Conservation (phyloP, 2,797 vertebrate species). For the Sciurus vulgaris region DNA sequence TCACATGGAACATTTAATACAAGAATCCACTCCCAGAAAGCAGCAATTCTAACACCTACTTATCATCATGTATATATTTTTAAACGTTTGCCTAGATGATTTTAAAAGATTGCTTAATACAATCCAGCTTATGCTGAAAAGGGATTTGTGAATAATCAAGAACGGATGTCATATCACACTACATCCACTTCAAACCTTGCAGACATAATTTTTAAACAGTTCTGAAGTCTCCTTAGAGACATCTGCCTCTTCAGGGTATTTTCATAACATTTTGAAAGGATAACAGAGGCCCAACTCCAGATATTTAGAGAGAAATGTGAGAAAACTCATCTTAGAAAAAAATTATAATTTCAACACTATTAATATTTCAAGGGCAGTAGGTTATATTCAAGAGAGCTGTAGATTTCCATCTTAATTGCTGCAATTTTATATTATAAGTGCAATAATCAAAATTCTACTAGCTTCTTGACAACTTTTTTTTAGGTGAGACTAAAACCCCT, state of each 20-base stretch:
- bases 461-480: not conserved
- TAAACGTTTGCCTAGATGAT: slow-evolving; percentile 58
- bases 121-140: slow-evolving; percentile 72
- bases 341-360: slow-evolving; percentile 45
- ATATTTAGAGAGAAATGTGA: not conserved
- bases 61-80: slow-evolving; percentile 55
- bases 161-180: slow-evolving; percentile 66
- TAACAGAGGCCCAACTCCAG: not conserved
- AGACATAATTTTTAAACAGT: slow-evolving; percentile 70
- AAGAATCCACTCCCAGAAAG: not conserved
- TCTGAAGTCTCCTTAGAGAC: slow-evolving; percentile 75
- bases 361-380: slow-evolving; percentile 59
- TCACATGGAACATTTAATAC: not conserved
- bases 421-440: slow-evolving; percentile 25
- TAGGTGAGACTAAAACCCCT: not conserved
- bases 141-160: slow-evolving; percentile 71
- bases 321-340: slow-evolving; percentile 17
- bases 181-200: slow-evolving; percentile 72
- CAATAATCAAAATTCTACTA: not conserved
- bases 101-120: slow-evolving; percentile 75
- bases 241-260: slow-evolving; percentile 78
- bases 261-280: slow-evolving; percentile 49
- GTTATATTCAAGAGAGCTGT: not conserved
- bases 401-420: not conserved
- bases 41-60: slow-evolving; percentile 15